phyloP scores from a whole-genome alignment of 2,113 vertebrate species.

The Chaetodon auriga region DNA sequence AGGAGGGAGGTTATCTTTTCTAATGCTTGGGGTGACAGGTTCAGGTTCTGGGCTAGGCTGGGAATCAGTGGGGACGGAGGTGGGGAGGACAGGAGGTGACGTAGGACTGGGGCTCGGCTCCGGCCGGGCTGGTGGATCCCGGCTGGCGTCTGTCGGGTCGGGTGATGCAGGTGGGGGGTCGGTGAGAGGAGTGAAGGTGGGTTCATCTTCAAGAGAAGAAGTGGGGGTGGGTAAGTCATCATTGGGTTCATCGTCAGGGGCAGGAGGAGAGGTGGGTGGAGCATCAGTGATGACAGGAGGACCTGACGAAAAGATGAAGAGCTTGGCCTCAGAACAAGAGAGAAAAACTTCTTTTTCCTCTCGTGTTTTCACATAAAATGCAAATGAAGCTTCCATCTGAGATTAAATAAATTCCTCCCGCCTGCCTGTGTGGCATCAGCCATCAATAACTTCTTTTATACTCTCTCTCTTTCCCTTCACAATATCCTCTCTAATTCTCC shows the following conservation, averaged over 20 bases:
- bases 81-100: slow-evolving; percentile 60
- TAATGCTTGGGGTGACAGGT: slow-evolving; percentile 66
- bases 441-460: background rate
- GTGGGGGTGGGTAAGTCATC: slow-evolving; percentile 28
- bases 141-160: slow-evolving; percentile 76
- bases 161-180: slow-evolving; percentile 17
- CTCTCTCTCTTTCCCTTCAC: background rate
- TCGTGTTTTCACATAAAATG: background rate
- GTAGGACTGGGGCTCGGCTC: slow-evolving; percentile 77
- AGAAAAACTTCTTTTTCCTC: background rate
- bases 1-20: slow-evolving; percentile 55
- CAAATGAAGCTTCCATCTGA: background rate
- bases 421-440: slow-evolving; percentile 7
- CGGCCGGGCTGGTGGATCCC: slow-evolving; percentile 79
- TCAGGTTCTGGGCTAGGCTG: slow-evolving; percentile 11
- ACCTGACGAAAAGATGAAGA: slow-evolving; percentile 69
- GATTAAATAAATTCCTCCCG: background rate
- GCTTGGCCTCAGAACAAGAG: background rate
- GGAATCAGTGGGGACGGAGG: slow-evolving; percentile 61
- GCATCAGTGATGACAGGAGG: slow-evolving; percentile 76
- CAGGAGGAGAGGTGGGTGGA: slow-evolving; percentile 55
- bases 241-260: slow-evolving; percentile 14
- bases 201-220: slow-evolving; percentile 49
- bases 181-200: slow-evolving; percentile 38
- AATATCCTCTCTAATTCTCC: slow-evolving; percentile 5